These are phyloP conservation scores for Phalacrocorax brasilianus DNA, from an alignment of 2,113 vertebrate genomes.

Conservation along the genomic window DNA sequence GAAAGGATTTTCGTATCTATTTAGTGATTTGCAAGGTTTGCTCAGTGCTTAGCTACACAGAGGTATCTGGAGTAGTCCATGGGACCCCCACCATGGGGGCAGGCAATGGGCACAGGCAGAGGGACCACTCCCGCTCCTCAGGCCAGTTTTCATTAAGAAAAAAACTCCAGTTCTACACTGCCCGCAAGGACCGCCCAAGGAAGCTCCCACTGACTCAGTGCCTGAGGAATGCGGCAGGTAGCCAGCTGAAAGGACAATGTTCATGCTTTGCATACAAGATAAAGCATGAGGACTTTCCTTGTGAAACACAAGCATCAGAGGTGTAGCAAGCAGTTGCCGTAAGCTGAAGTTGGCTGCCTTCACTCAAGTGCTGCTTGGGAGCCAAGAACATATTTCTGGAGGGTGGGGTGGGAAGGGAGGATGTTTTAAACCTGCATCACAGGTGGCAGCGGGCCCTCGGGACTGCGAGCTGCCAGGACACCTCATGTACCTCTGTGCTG, in stretches of 20 bases:
- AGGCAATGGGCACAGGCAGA: fast-evolving
- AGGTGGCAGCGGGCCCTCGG: background rate
- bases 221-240: fast-evolving
- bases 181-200: too few relatives aligned
- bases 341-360: background rate
- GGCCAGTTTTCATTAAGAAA: too few relatives aligned
- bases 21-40: background rate
- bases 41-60: background rate
- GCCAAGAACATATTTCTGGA: background rate
- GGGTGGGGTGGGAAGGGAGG: background rate
- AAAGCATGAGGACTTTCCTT: background rate
- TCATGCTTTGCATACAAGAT: fast-evolving
- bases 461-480: background rate
- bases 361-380: fast-evolving
- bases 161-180: background rate
- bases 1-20: background rate
- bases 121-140: fast-evolving
- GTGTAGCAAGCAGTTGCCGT: background rate
- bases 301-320: fast-evolving
- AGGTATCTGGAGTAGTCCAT: background rate
- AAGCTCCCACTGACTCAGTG: background rate
- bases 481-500: background rate
- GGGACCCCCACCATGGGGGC: background rate
- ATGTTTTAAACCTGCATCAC: background rate
- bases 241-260: fast-evolving